These are phyloP conservation scores for Girardia tigrina DNA, from an alignment of 2,888 invertebrate genomes.

Conservation along the genomic window DNA sequence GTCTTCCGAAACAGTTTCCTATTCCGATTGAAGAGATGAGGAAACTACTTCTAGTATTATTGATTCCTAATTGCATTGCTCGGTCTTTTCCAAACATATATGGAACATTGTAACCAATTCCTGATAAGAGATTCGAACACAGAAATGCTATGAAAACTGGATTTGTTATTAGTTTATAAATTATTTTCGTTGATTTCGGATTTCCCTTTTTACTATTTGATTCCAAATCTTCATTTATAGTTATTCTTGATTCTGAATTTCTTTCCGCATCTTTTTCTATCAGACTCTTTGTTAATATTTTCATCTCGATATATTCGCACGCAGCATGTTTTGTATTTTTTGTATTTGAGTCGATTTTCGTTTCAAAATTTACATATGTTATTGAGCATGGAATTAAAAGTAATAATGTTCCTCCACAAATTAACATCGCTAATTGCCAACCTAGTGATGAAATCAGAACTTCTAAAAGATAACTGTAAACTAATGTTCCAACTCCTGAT, in stretches of 20 bases:
- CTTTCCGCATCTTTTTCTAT: not conserved
- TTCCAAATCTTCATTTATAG: not conserved
- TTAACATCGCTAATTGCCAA: slow-evolving; percentile 72
- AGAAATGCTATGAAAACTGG: slow-evolving; percentile 74
- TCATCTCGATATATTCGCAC: not conserved
- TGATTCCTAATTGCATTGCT: slow-evolving; percentile 52
- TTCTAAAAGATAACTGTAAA: slow-evolving; percentile 60
- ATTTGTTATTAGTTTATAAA: slow-evolving; percentile 44
- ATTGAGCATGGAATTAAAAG: slow-evolving; percentile 26
- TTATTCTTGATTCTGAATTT: too few species aligned
- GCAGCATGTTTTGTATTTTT: not conserved
- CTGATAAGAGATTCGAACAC: slow-evolving; percentile 75
- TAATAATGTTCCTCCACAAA: slow-evolving; percentile 45
- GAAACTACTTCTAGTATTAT: slow-evolving; percentile 55
- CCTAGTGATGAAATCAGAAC: slow-evolving; percentile 60
- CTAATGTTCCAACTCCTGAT: slow-evolving; percentile 57
- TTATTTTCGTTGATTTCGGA: not conserved
- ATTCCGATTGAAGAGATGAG: slow-evolving; percentile 76
- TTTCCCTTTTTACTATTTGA: not conserved
- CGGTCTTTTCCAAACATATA: slow-evolving; percentile 69
- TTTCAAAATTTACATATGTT: not conserved
- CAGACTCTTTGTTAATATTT: not conserved
- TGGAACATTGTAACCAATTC: slow-evolving; percentile 81
- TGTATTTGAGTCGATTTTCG: not conserved
- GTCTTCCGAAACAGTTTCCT: slow-evolving; percentile 77